Conservation (phyloP, 2,797 vertebrate genomes). For the Ispidina lecontei region DNA sequence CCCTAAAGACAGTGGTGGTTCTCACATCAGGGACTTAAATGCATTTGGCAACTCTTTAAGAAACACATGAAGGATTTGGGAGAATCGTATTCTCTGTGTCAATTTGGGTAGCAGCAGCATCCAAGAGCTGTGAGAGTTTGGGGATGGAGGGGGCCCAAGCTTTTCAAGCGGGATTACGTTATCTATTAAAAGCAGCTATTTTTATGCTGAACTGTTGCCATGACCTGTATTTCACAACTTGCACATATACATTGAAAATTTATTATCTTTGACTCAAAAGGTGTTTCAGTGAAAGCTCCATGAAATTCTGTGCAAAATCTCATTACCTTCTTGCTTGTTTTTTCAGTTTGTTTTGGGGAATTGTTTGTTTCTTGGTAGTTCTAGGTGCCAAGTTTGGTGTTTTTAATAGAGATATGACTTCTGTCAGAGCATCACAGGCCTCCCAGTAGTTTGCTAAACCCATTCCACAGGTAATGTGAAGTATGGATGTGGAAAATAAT, state of each 20-base stretch:
- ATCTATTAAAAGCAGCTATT: slow-evolving; percentile 61
- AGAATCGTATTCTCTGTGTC: neutral
- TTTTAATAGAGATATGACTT: neutral
- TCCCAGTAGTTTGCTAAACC: neutral
- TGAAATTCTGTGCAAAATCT: slow-evolving; percentile 47
- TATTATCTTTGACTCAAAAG: slow-evolving; percentile 35
- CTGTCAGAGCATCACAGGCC: neutral
- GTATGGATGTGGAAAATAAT: neutral
- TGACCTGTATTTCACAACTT: slow-evolving; percentile 46
- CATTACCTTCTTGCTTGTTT: slow-evolving; percentile 16
- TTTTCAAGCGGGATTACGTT: slow-evolving; percentile 27
- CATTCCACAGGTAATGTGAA: neutral
- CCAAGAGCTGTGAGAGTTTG: neutral
- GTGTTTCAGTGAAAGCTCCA: neutral
- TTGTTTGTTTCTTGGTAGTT: slow-evolving; percentile 1
- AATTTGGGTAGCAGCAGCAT: neutral
- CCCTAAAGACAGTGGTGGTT: neutral
- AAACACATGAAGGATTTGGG: slow-evolving; percentile 10
- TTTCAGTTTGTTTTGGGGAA: neutral
- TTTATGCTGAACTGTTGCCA: slow-evolving; percentile 40
- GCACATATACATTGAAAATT: neutral
- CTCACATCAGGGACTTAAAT: neutral
- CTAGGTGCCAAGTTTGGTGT: neutral
- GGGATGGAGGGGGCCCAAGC: neutral
- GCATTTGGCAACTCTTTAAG: slow-evolving; percentile 9